phyloP scores from a whole-genome alignment of 2,797 vertebrate genomes.

The Premnoplex brunnescens region DNA sequence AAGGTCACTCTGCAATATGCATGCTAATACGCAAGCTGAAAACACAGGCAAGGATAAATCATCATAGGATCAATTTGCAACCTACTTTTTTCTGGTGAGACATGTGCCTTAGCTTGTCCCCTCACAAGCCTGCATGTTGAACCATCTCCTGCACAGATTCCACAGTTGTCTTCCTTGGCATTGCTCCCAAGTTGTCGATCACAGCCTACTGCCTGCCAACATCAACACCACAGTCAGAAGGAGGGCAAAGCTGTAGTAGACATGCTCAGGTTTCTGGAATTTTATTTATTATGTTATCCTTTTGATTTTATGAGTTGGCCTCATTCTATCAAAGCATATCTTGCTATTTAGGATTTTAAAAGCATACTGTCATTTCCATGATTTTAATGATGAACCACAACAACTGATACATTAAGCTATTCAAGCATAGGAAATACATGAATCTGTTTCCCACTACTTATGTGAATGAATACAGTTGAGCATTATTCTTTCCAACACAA shows the following conservation, averaged over 20 bases:
- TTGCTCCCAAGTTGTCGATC: conserved; percentile 88
- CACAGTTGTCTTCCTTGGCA: conserved; percentile 91
- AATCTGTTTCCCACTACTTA: neutral
- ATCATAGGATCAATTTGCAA: neutral
- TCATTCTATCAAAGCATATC: conserved; percentile 70
- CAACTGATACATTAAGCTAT: neutral
- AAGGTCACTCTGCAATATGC: neutral
- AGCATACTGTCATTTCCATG: conserved; percentile 26
- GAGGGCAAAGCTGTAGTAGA: conserved; percentile 59
- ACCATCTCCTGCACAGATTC: conserved; percentile 87
- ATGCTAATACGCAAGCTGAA: neutral
- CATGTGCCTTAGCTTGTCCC: conserved; percentile 85
- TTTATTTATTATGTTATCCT: conserved; percentile 73
- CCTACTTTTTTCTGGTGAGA: conserved; percentile 88
- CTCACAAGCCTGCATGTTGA: conserved; percentile 89
- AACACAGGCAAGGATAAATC: neutral
- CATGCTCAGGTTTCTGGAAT: conserved; percentile 64
- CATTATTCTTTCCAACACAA: neutral
- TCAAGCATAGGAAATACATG: neutral
- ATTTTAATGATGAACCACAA: conserved; percentile 19
- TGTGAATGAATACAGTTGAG: neutral
- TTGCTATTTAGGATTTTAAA: conserved; percentile 12
- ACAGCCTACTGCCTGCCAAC: conserved; percentile 89
- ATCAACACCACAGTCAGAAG: conserved; percentile 72
- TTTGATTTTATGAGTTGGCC: conserved; percentile 58